Percentiles rank a stretch among this genome's conserved stretches.
phyloP scores from a whole-genome alignment of 2,888 invertebrate species.

The Brachypalpus laphriformis region DNA sequence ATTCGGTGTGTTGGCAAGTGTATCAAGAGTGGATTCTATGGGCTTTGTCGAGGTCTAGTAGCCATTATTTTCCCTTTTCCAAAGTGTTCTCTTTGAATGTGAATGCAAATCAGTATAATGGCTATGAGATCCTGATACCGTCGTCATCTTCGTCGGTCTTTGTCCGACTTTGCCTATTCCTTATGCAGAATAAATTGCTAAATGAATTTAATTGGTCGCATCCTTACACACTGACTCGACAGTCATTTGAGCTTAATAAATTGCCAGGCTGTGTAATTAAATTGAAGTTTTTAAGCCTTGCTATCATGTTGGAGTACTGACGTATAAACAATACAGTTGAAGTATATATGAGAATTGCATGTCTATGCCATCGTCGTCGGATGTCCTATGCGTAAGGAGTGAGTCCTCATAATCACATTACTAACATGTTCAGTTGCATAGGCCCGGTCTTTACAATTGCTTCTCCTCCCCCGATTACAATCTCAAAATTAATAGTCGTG shows the following conservation, averaged over 20 bases:
- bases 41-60: constrained; percentile 13
- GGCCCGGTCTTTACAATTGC: not conserved
- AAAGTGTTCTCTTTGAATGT: constrained; percentile 6
- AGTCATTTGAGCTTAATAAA: not conserved
- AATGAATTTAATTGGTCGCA: constrained; percentile 26
- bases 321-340: not conserved
- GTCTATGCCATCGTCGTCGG: not conserved
- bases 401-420: constrained; percentile 57
- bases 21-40: constrained; percentile 41
- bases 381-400: constrained; percentile 9
- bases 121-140: not conserved
- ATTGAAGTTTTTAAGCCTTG: constrained; percentile 17
- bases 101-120: constrained; percentile 54
- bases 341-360: constrained; percentile 4
- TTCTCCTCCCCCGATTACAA: constrained; percentile 17
- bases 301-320: not conserved
- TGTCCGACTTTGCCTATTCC: not conserved
- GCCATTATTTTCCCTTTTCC: not conserved
- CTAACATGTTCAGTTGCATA: not conserved
- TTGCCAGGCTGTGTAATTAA: constrained; percentile 29
- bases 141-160: not conserved
- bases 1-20: constrained; percentile 20
- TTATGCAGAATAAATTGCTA: constrained; percentile 34
- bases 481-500: constrained; percentile 65
- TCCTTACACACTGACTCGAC: not conserved